phyloP scores from a whole-genome alignment of 2,888 invertebrate genomes.

The Muschampia plurimacula region DNA sequence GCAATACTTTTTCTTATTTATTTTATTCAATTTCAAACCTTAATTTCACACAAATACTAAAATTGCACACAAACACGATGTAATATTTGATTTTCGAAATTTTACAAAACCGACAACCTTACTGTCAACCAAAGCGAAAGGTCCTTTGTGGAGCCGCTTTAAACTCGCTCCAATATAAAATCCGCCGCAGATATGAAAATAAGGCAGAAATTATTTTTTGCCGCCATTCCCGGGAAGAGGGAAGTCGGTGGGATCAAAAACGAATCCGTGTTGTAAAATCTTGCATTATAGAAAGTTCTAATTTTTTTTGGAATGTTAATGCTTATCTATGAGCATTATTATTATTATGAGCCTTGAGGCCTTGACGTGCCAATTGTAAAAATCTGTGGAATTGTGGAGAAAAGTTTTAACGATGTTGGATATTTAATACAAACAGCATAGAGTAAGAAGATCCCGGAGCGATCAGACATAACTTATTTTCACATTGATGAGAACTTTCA shows the following conservation, averaged over 20 bases:
- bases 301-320: background rate
- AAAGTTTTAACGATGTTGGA: background rate
- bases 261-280: background rate
- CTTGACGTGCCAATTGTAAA: background rate
- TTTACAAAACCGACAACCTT: slow-evolving; percentile 5
- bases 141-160: slow-evolving; percentile 25
- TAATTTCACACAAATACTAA: background rate
- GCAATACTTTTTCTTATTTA: no score
- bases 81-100: no score
- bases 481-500: no score
- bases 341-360: background rate
- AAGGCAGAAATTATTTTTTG: slow-evolving; percentile 34
- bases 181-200: slow-evolving; percentile 35
- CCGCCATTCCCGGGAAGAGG: background rate
- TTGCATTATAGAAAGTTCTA: background rate
- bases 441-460: no score
- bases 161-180: slow-evolving; percentile 30
- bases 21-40: no score
- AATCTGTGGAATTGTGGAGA: background rate
- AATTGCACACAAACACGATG: background rate
- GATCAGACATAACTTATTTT: no score
- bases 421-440: no score
- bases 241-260: slow-evolving; percentile 39
- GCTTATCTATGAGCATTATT: background rate
- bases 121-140: background rate